Evolutionary conservation across 1,140 invertebrate species (phyloP), one percentile per base, ranked within the genome.

Genomic region (Drosophila miranda): DNA sequence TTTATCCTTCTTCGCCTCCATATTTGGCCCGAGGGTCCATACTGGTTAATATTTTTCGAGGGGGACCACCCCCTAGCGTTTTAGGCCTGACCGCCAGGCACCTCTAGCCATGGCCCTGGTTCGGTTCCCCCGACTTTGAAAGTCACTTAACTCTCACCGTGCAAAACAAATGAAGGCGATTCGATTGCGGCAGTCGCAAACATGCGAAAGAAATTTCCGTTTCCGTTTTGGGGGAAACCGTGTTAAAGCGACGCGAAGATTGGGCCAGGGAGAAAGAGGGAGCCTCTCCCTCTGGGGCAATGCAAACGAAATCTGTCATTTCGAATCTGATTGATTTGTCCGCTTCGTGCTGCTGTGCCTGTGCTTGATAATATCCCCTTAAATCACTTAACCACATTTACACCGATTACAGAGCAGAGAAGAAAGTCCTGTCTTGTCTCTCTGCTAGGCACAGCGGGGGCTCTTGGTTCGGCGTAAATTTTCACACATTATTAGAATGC

Each of bases 331-430:
- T 75, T 61, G 59, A 84, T 83, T 76, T 78, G 78, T 61, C 72
- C 75, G 72, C 58, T 51, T 41, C 51, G 49, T 43, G 19, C 34
- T 14, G 19, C 16, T 60, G 16, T 44, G 26, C 9, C 16, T 60
- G 16, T 44, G 26, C 9, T 53, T 44, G 52, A 45, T 59, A 58
- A 59, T 87, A 86, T 87, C 63, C 78, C 42, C 64, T 57, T 86
- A 81, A 86, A 86, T 87, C 64, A 67, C 41, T 81, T 86, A 86
- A 86, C 75, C 81, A 71, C 82, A 86, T 86, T 86, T 86, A 66
- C 34, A 38, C 68, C 75, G 78, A 81, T 87, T 86, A 86, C 60
- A 26, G 61, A 58, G 71, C 48, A 62, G 52, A 69, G 45, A 49
- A 43, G 49, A 63, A 48, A 44, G 50, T 34, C 51, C 43, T 52